Base-by-base conservation (phyloP, 2,888 invertebrate species). In the Leucophenga montana region DNA sequence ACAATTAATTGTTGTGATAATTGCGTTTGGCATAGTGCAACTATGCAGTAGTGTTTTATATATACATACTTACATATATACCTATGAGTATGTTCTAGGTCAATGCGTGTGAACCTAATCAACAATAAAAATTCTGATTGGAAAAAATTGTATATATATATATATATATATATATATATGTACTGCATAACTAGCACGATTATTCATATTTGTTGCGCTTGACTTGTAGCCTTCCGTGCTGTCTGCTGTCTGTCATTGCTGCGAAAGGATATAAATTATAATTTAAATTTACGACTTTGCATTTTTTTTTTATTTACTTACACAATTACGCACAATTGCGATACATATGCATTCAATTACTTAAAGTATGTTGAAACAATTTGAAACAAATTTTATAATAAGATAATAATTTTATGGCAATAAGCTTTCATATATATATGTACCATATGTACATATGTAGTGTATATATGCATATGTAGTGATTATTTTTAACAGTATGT, bases 1-100 rank as follows among this genome's bases (percentile, higher is more conserved):
- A 82, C 84, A 85, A 82, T 80, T 83, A 82, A 82, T 82, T 82
- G 82, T 78, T 71, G 73, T 72, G 80, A 80, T 78, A 82, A 85
- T 82, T 82, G 80, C 46, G 22, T 48, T 70, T 71, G 70, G 64
- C 22, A 20, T 39, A 16, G 18, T 18, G 33, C 13, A 22, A 64
- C 13, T 44, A 16, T 31, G 57, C 33, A 33, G 14, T 66, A 18
- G 16, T 16, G 44, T 62, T 65, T 39, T 14, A 13, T 39, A 20
- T 39, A 27, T 16, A 9, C 31, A n/a, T 39, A 39, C 39, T 9
- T 57, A 22, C 13, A 1, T 31, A 13, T 57, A 31, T n/a, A n/a
- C n/a, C n/a, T n/a, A n/a, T 57, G 27, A 16, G 31, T 57, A 16
- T 61, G 61, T 61, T 59, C 62, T 64, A 46, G 62, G 62, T 48